Base-by-base conservation (phyloP, 2,113 vertebrate species). In the Kryptolebias marmoratus region DNA sequence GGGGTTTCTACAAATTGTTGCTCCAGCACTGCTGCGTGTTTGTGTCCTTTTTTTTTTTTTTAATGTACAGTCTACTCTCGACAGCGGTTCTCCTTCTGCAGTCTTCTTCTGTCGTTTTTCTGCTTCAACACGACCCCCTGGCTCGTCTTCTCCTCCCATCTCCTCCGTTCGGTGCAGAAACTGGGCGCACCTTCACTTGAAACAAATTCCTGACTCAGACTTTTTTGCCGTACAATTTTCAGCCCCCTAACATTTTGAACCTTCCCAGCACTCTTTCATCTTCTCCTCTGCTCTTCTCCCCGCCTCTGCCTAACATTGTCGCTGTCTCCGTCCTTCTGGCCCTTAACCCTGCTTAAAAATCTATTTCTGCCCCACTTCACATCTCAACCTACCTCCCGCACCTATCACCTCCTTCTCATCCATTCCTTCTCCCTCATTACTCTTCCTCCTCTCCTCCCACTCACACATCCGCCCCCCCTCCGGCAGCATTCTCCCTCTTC, bases 151-250 rank as follows among this genome's bases (percentile, higher is more conserved):
- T 73, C 64, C 32, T 66, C 68, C 75, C 71, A 57, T 56, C 49
- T 69, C 64, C 27, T 71, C 27, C 28, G 61, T 55, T 72, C 36
- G 56, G 15, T 30, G 48, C 53, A 80, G 61, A 30, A 4, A 63
- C 13, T 70, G 12, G 28, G 10, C 1, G 39, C 39, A 42, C 39
- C 27, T 73, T 27, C 48, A 56, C 67, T 79, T 64, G 36, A 61
- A 68, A 49, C 27, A 73, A 67, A 85, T 36, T 18, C 78, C 87
- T 86, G 80, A 89, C 78, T 86, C 78, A 64, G 73, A 9, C 56
- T 22, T 27, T 80, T 88, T 70, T 32, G 15, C 32, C 30, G 47
- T 70, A 68, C 79, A 74, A 79, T 91, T 84, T 80, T 79, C 49
- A 0, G 66, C 52, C 53, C 68, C 10, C 53, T 55, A 68, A 79